Evolutionary conservation across 1,140 invertebrate genomes (phyloP), one percentile per base, ranked within the genome.

Genomic region (Hesperophylax magnus): DNA sequence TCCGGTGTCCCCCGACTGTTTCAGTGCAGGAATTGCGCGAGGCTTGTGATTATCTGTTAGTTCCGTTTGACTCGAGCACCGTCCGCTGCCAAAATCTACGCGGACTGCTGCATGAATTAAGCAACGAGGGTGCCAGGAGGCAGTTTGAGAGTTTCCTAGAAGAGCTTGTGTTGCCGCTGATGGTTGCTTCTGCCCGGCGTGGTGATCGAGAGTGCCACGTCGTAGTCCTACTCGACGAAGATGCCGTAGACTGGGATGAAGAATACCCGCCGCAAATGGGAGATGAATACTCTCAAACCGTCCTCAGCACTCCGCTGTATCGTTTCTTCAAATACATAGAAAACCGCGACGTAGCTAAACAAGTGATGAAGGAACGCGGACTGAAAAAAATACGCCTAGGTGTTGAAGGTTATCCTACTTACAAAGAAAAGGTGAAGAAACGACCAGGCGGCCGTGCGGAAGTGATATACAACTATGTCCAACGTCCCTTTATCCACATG

Each of bases 271-370:
- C 98, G 2, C 97, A 98, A 90, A 98, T 98, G 95, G 97, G 97
- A 63, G 97, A 99, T 89, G 98, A 98, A 90, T 97, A 98, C 88
- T 96, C 96, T 54, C 97, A 98, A 90, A 98, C 96, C 85, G 94
- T 98, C 11, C 94, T 96, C 86, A 97, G 95, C 86, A 98, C 96
- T 72, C 94, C 96, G 15, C 95, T 99, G 92, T 98, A 98, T 88
- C 92, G 98, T 83, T 99, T 99, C 90, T 99, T 99, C 91, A 99
- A 99, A 87, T 99, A 99, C 88, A 99, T 99, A 82, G 99, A 99
- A 89, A 99, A 99, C 83, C 88, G 89, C 24, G 98, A 99, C 88
- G 98, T 99, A 11, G 98, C 98, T 2, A 99, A 99, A 87, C 97
- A 98, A 90, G 96, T 99, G 18, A 95, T 99, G 91, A 99, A 99